These are phyloP conservation scores for Parazoanthus swiftii DNA, from an alignment of 92 coral and sea anemone genomes.

Conservation along the genomic window DNA sequence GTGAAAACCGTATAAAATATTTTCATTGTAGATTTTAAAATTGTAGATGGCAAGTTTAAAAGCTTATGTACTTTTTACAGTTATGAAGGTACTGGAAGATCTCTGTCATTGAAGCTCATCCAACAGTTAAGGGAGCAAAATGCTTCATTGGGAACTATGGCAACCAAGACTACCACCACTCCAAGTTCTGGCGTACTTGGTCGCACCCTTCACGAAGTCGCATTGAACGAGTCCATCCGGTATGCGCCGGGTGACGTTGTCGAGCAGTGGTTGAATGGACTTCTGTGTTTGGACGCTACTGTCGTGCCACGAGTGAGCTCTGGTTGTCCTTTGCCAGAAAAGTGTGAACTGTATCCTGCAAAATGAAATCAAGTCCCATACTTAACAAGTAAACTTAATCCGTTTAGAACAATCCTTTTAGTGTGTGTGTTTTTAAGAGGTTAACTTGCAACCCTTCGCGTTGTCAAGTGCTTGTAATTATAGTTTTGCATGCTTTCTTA, in stretches of 20 bases:
- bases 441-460: no score
- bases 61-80: slow-evolving; percentile 32
- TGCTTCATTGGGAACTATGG: slow-evolving; percentile 57
- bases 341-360: slow-evolving; percentile 90
- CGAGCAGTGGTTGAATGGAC: slow-evolving; percentile 85
- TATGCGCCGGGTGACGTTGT: slow-evolving; percentile 91
- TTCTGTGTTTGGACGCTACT: slow-evolving; percentile 94
- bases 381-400: no score
- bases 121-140: slow-evolving; percentile 90
- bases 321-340: slow-evolving; percentile 96
- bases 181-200: slow-evolving; percentile 61
- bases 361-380: no score
- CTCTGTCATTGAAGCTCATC: slow-evolving; percentile 85
- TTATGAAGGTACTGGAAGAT: slow-evolving; percentile 97
- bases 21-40: no score
- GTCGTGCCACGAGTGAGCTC: slow-evolving; percentile 72
- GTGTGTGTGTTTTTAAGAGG: no score
- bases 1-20: no score
- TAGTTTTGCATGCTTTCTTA: no score
- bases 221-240: slow-evolving; percentile 90
- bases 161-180: slow-evolving; percentile 50
- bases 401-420: no score
- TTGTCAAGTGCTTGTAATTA: no score
- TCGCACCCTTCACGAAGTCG: slow-evolving; percentile 78
- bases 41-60: no score